A percentile compares a stretch with the other conserved stretches of the same genome.
Conservation (phyloP, 2,113 vertebrate genomes). For the Meleagris gallopavo region DNA sequence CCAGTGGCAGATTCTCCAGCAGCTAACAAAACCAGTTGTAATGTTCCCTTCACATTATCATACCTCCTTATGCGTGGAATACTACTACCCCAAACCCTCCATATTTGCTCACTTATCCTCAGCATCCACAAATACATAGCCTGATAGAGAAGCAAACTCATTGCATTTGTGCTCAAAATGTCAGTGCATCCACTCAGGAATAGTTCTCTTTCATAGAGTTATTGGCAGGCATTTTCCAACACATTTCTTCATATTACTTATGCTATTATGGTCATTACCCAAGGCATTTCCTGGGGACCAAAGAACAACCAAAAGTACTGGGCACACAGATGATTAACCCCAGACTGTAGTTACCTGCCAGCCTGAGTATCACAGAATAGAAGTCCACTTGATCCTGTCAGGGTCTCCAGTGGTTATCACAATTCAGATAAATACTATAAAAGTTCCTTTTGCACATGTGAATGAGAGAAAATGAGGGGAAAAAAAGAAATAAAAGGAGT, state of each 20-base stretch:
- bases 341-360: not conserved
- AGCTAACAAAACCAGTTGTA: not conserved
- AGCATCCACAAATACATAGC: not conserved
- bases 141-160: not conserved
- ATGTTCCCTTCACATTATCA: accelerated
- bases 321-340: constrained; percentile 10
- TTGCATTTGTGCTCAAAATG: not conserved
- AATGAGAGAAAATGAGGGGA: not conserved
- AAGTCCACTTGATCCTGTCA: not conserved
- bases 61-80: not conserved
- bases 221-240: constrained; percentile 7
- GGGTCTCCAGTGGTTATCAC: not conserved
- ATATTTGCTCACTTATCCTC: not conserved
- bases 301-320: not conserved
- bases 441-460: not conserved
- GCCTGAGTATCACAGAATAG: not conserved
- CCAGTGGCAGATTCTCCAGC: not conserved
- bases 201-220: not conserved
- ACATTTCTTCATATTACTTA: constrained; percentile 40
- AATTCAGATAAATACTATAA: not conserved
- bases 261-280: not conserved
- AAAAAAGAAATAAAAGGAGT: not conserved
- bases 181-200: not conserved
- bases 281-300: not conserved
- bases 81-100: not conserved